Base-by-base conservation (phyloP, 37 sponge, comb jelly and placozoan genomes). In the Hexactinellida sp. region DNA sequence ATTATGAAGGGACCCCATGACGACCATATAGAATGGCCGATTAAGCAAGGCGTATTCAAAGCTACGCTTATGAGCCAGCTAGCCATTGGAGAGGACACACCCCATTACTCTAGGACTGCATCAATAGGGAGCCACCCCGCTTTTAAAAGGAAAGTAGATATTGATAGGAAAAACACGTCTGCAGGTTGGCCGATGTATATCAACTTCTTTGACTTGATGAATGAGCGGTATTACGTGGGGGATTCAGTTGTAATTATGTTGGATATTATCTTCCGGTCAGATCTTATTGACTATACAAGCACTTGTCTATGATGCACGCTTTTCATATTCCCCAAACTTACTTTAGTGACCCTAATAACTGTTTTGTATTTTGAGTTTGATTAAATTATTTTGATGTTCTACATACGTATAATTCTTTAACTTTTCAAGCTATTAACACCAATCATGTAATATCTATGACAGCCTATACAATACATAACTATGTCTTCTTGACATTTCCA, bases 141-240 rank as follows among this genome's bases (percentile, higher is more conserved):
- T 7, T 63, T 63, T 23, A 63, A 23, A n/a, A 63, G 30, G 30
- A 63, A 63, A 63, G 19, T n/a, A n/a, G 76, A 63, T 63, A n/a
- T 63, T 10, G 76, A 32, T 3, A 63, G 34, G 76, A 63, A n/a
- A n/a, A 63, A 63, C 76, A 63, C 76, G 3, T 63, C 76, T 32
- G 76, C 76, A 21, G 76, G 76, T 7, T 63, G 76, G 76, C 76
- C 21, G 76, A 63, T 25, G 30, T 63, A 63, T 28, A 63, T 63
- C 3, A 23, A 63, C 30, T 63, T 63, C 13, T 63, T 63, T 23
- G 76, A 63, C 34, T 23, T 63, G 13, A 63, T 63, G 76, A 63
- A 63, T 63, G 76, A 63, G 30, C 76, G 76, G 25, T 63, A 32
- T 63, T 63, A 63, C 76, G 76, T 63, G 76, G 76, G 13, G 21